Percentiles rank a stretch among this genome's conserved stretches.
Conservation (phyloP, 2,797 vertebrate genomes). For the Protonibea diacanthus region DNA sequence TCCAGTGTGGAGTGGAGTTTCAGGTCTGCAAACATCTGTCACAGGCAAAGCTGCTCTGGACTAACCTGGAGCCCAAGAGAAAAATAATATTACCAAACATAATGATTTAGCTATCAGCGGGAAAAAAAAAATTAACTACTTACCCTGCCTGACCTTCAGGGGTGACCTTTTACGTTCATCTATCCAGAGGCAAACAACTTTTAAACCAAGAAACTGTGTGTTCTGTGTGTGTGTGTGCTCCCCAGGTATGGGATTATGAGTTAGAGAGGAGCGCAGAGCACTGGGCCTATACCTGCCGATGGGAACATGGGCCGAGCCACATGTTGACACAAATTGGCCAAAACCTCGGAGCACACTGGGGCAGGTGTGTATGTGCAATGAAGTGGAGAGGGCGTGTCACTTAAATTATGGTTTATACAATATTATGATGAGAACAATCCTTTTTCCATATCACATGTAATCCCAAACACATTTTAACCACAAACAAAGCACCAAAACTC, state of each 20-base stretch:
- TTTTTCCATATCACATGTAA: background rate
- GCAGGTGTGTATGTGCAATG: constrained; percentile 87
- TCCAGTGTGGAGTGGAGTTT: constrained; percentile 29
- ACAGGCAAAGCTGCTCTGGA: constrained; percentile 17
- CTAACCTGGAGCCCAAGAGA: constrained; percentile 6
- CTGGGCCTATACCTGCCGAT: constrained; percentile 93
- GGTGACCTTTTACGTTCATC: background rate
- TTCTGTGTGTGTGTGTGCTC: constrained; percentile 34
- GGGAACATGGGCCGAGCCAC: constrained; percentile 95
- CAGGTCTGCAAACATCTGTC: constrained; percentile 37
- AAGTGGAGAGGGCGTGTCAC: background rate
- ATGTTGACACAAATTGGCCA: constrained; percentile 97
- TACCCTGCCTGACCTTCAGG: background rate
- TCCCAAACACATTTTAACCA: background rate
- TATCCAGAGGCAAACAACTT: background rate
- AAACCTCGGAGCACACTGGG: constrained; percentile 97
- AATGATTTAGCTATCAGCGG: background rate
- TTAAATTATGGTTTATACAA: background rate
- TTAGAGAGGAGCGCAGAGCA: constrained; percentile 95
- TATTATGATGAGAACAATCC: background rate
- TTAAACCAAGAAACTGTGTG: constrained; percentile 3
- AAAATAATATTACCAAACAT: background rate
- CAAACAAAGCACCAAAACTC: background rate
- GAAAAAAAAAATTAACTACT: constrained; percentile 1
- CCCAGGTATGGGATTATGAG: constrained; percentile 94